Evolutionary conservation across 2,888 invertebrate genomes (phyloP).

Genomic region (Stegophylla sp.): DNA sequence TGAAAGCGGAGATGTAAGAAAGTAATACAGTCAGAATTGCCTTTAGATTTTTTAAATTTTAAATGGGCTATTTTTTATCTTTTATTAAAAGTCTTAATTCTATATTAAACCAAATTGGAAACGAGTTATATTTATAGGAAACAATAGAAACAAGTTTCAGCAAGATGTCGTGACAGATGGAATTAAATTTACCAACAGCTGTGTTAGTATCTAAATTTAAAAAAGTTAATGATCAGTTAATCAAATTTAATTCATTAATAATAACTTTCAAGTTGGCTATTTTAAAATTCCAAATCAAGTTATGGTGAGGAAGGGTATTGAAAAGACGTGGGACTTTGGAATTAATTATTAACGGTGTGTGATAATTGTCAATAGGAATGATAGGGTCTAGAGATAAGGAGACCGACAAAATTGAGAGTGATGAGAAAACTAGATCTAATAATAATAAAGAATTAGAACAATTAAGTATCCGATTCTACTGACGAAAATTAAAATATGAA

Average conservation of each 20-base stretch:
- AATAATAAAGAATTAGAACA: not conserved
- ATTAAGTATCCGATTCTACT: not conserved
- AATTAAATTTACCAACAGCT: not conserved
- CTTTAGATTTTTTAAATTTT: not conserved
- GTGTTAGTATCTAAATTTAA: not conserved
- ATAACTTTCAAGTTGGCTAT: no score
- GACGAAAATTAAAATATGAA: slow-evolving; percentile 4
- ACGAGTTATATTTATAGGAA: not conserved
- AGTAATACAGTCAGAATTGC: not conserved
- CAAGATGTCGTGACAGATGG: not conserved
- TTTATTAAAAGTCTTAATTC: not conserved
- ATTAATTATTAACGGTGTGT: not conserved
- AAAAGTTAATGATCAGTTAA: no score
- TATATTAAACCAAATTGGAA: not conserved
- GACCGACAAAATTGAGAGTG: not conserved
- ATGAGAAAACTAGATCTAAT: slow-evolving; percentile 8
- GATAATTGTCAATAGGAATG: not conserved
- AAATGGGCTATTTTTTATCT: not conserved
- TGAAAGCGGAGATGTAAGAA: not conserved
- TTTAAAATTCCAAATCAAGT: no score
- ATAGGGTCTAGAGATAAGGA: slow-evolving; percentile 3
- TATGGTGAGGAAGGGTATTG: no score
- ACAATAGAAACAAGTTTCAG: not conserved
- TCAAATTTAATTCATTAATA: no score
- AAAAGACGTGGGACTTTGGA: not conserved